Base-by-base conservation (phyloP, 2,113 vertebrate species). In the Chinchilla lanigera region DNA sequence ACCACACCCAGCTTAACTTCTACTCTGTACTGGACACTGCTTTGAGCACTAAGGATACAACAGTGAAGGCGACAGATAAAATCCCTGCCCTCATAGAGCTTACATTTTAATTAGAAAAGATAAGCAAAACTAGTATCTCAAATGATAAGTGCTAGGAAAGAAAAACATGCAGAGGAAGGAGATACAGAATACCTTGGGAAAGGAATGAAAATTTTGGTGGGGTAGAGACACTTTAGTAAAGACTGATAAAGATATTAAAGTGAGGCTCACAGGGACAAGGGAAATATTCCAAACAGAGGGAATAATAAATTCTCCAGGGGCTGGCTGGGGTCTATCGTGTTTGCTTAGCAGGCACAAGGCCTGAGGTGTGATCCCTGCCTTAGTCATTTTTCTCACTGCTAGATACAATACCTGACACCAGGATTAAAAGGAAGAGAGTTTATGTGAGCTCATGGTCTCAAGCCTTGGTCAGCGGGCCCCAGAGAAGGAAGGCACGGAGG, bases 71-170 rank as follows among this genome's bases (percentile, higher is more conserved):
- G 60, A 81, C 28, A 50, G 89, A 65, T 44, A 44, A 86, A 78
- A 71, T 35, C 60, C 61, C n/a, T 22, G 33, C 26, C 56, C 10
- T 33, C 22, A 13, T 1, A n/a, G 47, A 22, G 44, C n/a, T 65
- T 47, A n/a, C 35, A 41, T 80, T 82, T 80, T 80, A 92, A 95
- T 54, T 61, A 61, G 38, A 7, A 95, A 54, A 88, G 52, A 88
- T 30, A 50, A 81, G 35, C 14, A 52, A 92, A 92, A 89, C 20
- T 52, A 33, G 38, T 9, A 28, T 47, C 20, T 56, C 28, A 65
- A 7, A 28, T 26, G 61, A 30, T 58, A 82, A 83, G 16, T 8
- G 19, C 58, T 22, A 17, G 2, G n/a, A 4, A 54, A 60, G 61
- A 67, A 61, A 91, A 67, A 75, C 80, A 67, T n/a, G 38, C 20